A percentile compares a stretch with the other conserved stretches of the same genome.
phyloP scores from a whole-genome alignment of 2,797 vertebrate genomes.

The Argyrosomus regius region DNA sequence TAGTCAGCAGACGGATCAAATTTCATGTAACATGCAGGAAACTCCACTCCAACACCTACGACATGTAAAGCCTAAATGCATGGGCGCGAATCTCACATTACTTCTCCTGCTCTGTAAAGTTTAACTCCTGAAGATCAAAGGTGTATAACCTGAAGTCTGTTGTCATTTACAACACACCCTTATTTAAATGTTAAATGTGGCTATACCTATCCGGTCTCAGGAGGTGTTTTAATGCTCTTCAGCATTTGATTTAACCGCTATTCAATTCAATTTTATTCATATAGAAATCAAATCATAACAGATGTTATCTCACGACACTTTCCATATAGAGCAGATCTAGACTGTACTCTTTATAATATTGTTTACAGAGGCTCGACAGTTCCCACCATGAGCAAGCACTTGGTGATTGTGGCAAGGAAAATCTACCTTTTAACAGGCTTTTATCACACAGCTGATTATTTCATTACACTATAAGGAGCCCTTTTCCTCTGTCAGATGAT shows the following conservation, averaged over 20 bases:
- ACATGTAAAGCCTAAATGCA: neutral
- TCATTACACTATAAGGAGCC: neutral
- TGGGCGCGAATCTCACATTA: neutral
- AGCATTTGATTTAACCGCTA: neutral
- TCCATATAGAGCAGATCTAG: no score
- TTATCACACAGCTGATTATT: neutral
- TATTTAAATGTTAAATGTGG: neutral
- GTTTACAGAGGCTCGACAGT: no score
- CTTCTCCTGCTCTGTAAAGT: neutral
- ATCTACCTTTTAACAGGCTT: neutral
- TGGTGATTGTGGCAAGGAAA: no score
- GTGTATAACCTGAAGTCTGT: conserved; percentile 5
- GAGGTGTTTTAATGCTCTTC: neutral
- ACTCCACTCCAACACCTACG: neutral
- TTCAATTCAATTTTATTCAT: neutral
- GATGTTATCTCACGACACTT: no score
- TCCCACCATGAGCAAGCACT: no score
- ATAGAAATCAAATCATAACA: no score
- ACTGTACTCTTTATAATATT: no score
- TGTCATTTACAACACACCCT: conserved; percentile 1
- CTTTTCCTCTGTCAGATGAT: neutral
- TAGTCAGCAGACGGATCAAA: neutral
- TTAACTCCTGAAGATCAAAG: neutral
- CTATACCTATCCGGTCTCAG: neutral
- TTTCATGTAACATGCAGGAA: neutral